phyloP scores from a whole-genome alignment of 2,888 invertebrate species.

The Zygaena filipendulae region DNA sequence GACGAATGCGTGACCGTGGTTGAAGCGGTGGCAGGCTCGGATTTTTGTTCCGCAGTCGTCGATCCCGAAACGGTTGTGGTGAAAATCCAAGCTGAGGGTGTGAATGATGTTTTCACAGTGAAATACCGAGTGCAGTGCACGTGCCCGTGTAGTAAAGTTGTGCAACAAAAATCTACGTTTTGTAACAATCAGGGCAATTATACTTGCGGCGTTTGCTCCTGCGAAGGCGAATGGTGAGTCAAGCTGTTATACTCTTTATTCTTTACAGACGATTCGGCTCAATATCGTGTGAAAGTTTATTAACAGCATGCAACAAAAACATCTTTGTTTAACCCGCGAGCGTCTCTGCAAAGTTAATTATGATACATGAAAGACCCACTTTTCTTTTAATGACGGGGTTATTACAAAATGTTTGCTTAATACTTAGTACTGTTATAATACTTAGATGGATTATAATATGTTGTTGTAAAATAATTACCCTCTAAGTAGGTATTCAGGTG shows the following conservation, averaged over 20 bases:
- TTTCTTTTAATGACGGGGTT: conserved; percentile 21
- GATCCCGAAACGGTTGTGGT: conserved; percentile 26
- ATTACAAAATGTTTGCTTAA: no score
- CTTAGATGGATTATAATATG: no score
- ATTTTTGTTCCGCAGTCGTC: conserved; percentile 31
- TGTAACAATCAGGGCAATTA: conserved; percentile 61
- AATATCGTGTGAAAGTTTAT: neutral
- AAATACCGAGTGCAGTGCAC: conserved; percentile 44
- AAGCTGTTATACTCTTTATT: conserved; percentile 3
- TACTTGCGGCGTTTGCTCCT: conserved; percentile 73
- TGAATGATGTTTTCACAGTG: conserved; percentile 23
- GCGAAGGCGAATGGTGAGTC: conserved; percentile 48
- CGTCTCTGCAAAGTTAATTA: conserved; percentile 26
- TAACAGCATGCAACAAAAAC: conserved; percentile 24
- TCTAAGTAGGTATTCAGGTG: no score
- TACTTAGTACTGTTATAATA: no score
- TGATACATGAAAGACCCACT: conserved; percentile 22
- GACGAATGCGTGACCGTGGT: conserved; percentile 22
- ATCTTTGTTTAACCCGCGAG: conserved; percentile 24
- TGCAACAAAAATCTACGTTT: conserved; percentile 37
- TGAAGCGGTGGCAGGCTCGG: conserved; percentile 16
- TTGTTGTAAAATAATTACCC: no score
- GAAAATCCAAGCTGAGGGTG: conserved; percentile 24
- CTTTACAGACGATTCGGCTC: neutral
- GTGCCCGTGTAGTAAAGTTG: conserved; percentile 31